These are phyloP conservation scores for Bellardia pandia DNA, from an alignment of 2,888 invertebrate genomes.

Conservation along the genomic window DNA sequence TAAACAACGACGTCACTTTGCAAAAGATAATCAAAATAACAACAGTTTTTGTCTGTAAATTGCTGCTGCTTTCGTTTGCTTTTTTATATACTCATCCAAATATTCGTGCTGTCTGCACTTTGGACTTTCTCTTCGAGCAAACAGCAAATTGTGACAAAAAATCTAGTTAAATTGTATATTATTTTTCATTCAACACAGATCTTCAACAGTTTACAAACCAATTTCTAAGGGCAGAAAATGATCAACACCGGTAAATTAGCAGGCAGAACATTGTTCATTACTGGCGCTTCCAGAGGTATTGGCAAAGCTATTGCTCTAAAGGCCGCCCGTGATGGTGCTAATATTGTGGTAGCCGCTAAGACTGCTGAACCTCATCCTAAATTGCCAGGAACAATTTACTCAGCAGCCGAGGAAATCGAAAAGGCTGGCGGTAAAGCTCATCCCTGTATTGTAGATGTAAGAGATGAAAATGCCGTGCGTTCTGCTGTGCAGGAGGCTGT, in stretches of 20 bases:
- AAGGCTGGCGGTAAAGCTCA: conserved; percentile 91
- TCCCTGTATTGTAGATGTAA: conserved; percentile 92
- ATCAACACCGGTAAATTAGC: conserved; percentile 86
- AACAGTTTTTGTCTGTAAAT: conserved; percentile 19
- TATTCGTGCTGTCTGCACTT: conserved; percentile 74
- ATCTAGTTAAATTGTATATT: conserved; percentile 12
- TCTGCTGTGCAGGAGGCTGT: conserved; percentile 89
- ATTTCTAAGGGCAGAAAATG: conserved; percentile 74
- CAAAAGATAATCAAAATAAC: conserved; percentile 10
- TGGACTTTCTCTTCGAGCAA: conserved; percentile 78
- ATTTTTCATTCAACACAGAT: not conserved
- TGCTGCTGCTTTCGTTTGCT: conserved; percentile 1
- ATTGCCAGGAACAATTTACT: conserved; percentile 90
- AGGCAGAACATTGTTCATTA: conserved; percentile 96
- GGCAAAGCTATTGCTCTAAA: conserved; percentile 97
- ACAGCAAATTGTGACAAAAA: not conserved
- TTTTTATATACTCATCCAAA: not conserved
- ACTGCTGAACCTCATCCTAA: conserved; percentile 90
- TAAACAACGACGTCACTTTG: not conserved
- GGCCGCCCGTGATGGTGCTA: conserved; percentile 94
- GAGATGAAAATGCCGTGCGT: conserved; percentile 89
- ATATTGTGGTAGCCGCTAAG: conserved; percentile 94
- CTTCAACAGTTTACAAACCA: not conserved
- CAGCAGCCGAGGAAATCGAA: conserved; percentile 94
- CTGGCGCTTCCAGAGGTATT: conserved; percentile 97